These are phyloP conservation scores for Progne subis DNA, from an alignment of 2,113 vertebrate genomes.

Conservation along the genomic window DNA sequence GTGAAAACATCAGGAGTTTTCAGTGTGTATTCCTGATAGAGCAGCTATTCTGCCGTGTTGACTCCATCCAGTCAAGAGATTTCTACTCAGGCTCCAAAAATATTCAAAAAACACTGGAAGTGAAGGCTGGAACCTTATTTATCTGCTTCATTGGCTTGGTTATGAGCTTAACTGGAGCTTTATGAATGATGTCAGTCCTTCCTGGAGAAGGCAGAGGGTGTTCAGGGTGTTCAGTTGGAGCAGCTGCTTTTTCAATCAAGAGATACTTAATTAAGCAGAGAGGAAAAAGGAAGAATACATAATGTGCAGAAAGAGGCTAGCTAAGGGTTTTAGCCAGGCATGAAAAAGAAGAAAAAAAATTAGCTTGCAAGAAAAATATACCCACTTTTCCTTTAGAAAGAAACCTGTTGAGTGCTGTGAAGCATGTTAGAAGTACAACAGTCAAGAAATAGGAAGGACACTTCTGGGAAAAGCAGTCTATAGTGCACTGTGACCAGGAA, in stretches of 20 bases:
- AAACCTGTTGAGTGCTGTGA: background rate
- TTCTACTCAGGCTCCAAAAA: background rate
- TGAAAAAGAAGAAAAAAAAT: background rate
- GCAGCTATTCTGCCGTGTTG: background rate
- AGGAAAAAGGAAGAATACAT: background rate
- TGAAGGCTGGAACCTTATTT: background rate
- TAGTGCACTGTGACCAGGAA: background rate
- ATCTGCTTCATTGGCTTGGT: background rate
- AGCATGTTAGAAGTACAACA: background rate
- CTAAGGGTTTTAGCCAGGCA: background rate
- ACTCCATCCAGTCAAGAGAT: background rate
- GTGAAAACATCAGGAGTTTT: background rate
- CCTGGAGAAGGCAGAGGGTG: background rate
- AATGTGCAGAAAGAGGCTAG: background rate
- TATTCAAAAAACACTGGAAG: background rate
- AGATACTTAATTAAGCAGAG: constrained; percentile 33
- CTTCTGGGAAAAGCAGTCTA: background rate
- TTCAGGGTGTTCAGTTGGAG: background rate
- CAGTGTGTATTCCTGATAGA: background rate
- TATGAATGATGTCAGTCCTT: background rate
- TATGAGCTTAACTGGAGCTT: background rate
- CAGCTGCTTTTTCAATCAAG: constrained; percentile 33
- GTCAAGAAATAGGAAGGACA: background rate
- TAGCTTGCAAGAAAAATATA: background rate
- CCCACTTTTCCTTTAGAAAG: background rate